Conservation (phyloP, 1,140 invertebrate genomes). For the Macrobrachium nipponense region DNA sequence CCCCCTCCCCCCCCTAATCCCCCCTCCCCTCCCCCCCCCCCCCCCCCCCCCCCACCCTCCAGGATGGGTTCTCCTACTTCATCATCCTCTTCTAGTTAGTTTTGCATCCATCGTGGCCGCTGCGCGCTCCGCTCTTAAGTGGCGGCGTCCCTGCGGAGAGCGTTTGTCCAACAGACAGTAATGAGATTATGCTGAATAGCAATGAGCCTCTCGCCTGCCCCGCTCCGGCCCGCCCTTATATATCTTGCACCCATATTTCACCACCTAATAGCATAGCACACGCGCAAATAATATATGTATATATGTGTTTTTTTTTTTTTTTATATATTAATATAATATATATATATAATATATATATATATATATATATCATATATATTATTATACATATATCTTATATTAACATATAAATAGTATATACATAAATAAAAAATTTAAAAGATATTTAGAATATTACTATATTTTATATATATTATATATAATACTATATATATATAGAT, state of each 20-base stretch:
- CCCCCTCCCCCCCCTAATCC: neutral
- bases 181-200: constrained; percentile 56
- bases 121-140: constrained; percentile 24
- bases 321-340: too few species aligned
- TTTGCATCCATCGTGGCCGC: constrained; percentile 16
- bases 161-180: constrained; percentile 57
- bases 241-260: constrained; percentile 26
- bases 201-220: constrained; percentile 32
- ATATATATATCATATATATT: too few species aligned
- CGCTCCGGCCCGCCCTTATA: constrained; percentile 26
- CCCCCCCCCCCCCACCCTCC: constrained; percentile 1
- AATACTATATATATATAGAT: too few species aligned
- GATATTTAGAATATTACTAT: too few species aligned
- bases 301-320: neutral
- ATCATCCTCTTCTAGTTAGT: constrained; percentile 7
- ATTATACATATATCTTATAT: too few species aligned
- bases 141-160: constrained; percentile 41
- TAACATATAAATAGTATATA: too few species aligned
- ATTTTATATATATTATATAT: too few species aligned
- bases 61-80: neutral
- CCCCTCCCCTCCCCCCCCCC: constrained; percentile 21
- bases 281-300: neutral
- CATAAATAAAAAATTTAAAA: too few species aligned
- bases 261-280: too few species aligned
- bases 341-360: constrained; percentile 22